A percentile compares a stretch with the other conserved stretches of the same genome.
phyloP scores from a whole-genome alignment of 2,113 vertebrate species.

The Cyrtonyx montezumae region DNA sequence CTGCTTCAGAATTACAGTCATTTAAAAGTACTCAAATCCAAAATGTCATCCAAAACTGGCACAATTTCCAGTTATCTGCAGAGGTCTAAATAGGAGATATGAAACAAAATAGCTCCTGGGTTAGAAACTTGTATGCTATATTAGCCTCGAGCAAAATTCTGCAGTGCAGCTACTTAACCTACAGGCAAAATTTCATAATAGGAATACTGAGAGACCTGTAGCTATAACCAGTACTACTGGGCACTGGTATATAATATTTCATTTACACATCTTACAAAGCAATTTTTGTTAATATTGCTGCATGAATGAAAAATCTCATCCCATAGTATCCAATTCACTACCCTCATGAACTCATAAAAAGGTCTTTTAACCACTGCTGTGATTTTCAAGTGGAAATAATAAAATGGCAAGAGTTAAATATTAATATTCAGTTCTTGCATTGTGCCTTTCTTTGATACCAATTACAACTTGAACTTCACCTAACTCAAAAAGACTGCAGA shows the following conservation, averaged over 20 bases:
- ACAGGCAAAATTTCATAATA: slow-evolving; percentile 27
- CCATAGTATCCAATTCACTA: slow-evolving; percentile 47
- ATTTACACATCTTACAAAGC: slow-evolving; percentile 45
- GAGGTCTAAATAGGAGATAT: slow-evolving; percentile 20
- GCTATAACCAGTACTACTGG: slow-evolving; percentile 20
- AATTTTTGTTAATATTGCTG: slow-evolving; percentile 45
- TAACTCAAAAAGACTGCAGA: slow-evolving; percentile 90
- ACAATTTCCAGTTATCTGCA: neutral
- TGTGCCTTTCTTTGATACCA: slow-evolving; percentile 85
- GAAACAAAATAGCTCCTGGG: slow-evolving; percentile 55
- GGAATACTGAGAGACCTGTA: slow-evolving; percentile 17
- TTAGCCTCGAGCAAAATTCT: slow-evolving; percentile 61
- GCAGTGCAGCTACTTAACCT: slow-evolving; percentile 36
- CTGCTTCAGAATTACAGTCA: neutral
- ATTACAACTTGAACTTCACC: slow-evolving; percentile 91
- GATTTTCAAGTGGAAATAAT: slow-evolving; percentile 76
- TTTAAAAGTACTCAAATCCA: neutral
- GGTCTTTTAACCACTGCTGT: slow-evolving; percentile 61
- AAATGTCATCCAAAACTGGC: neutral
- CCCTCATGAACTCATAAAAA: slow-evolving; percentile 55
- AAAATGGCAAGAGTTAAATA: slow-evolving; percentile 73
- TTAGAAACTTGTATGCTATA: slow-evolving; percentile 23
- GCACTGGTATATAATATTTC: slow-evolving; percentile 41
- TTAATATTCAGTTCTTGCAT: slow-evolving; percentile 75
- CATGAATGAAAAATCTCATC: slow-evolving; percentile 53